Base-by-base conservation (phyloP, 2,113 vertebrate species). In the Arothron firmamentum region DNA sequence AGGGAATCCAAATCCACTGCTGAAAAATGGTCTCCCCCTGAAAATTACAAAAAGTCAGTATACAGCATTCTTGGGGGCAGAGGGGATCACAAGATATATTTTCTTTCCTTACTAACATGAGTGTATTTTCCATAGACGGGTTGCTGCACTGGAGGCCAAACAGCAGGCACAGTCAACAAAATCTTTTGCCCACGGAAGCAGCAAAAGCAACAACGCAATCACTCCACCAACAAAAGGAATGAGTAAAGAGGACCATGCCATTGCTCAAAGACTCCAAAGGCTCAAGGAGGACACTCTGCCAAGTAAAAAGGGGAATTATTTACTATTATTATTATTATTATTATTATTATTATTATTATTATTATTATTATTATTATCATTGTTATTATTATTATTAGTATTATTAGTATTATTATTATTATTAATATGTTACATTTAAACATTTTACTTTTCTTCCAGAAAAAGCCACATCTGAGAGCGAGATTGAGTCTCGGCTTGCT, bases 61-160 rank as follows among this genome's bases (percentile, higher is more conserved):
- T 28, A 28, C 2, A 28, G 25, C 25, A 28, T 28, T 28, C 4
- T 28, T 28, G 25, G 25, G 45, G n/a, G 1, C 25, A 28, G 15
- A 17, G 25, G 34, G 34, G 34, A 12, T 38, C 34, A 11, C 34
- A 38, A 12, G 34, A 12, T 9, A 34, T 9, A 23, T 34, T 46
- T 56, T 70, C 2, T 38, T 5, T 18, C 23, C 53, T 43, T 25
- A 60, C 2, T 71, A 47, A 71, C 61, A n/a, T 54, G 25, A 13
- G 15, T 12, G 2, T 70, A 79, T 65, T 56, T 72, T 72, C 73
- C 49, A 41, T 62, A 99, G 97, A 74, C 92, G 94, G 17, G 88
- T 99, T 18, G 95, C 95, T 83, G 93, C 93, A 48, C 70, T 94
- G 55, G 94, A 97, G 75, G 92, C 94, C 75, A 95, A 92, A 83